Base-by-base conservation (phyloP, 2,888 invertebrate species). In the Hesperia comma region DNA sequence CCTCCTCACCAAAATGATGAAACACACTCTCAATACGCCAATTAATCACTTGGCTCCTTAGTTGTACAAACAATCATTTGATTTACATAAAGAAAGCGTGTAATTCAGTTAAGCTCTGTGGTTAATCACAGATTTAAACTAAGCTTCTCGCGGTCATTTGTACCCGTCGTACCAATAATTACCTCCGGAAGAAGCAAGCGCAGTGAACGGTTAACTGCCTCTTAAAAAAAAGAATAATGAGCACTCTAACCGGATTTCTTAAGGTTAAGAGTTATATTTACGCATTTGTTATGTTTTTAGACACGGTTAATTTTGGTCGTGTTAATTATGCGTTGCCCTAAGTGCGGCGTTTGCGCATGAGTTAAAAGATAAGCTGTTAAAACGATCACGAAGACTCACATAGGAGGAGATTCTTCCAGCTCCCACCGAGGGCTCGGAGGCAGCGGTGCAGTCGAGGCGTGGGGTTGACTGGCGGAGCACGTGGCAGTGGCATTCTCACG, bases 321-420 rank as follows among this genome's bases (percentile, higher is more conserved):
- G 77, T 82, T 82, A 82, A 82, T 79, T 71, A 68, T 67, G 46
- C 56, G 58, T 61, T 56, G 61, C 49, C 51, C 49, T 56, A 54
- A 40, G 55, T 56, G 46, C 51, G 49, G 12, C 67, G 67, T 37
- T 46, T 40, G 26, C 61, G 54, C 68, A 68, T 72, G 71, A 75
- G 72, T 67, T 77, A 71, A 73, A 75, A 70, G 69, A 57, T 68
- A 79, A 82, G 80, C 79, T 79, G 76, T 71, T 69, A 81, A 75
- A 73, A 77, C 76, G 74, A 77, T 79, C 83, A 75, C 82, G 79
- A 74, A 79, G 79, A 95, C 96, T 96, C 95, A 96, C 96, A 93
- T 93, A 95, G 94, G 81, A 96, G 92, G 73, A 96, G 94, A 89
- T 96, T 96, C 90, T 95, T 96, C 96, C 96, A 96, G 89, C 96